Evolutionary conservation across 2,888 invertebrate genomes (phyloP).

Genomic region (Agrenia bidenticulata): DNA sequence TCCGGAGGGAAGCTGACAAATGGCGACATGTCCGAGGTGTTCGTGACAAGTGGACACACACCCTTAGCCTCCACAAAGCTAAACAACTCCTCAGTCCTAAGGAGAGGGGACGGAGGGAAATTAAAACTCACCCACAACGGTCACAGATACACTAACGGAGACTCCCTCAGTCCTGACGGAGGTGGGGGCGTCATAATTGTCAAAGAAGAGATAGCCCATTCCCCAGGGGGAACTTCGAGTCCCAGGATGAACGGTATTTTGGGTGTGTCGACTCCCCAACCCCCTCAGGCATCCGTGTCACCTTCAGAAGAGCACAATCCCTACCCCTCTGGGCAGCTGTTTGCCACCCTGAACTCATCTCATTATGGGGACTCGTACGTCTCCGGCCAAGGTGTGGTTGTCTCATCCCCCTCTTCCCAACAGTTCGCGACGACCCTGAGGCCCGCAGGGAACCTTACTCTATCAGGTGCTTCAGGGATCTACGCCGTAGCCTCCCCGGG

Average conservation of each 20-base stretch:
- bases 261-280: conserved; percentile 23
- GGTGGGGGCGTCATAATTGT: conserved; percentile 39
- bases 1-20: conserved; percentile 37
- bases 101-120: conserved; percentile 25
- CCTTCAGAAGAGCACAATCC: conserved; percentile 33
- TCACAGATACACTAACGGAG: conserved; percentile 44
- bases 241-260: conserved; percentile 45
- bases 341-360: conserved; percentile 48
- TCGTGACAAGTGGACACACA: conserved; percentile 12
- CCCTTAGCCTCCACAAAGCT: background rate
- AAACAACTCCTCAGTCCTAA: conserved; percentile 29
- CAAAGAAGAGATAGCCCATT: conserved; percentile 39
- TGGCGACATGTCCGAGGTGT: conserved; percentile 47
- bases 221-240: conserved; percentile 38
- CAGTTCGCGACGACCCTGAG: conserved; percentile 52
- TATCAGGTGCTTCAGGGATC: conserved; percentile 38
- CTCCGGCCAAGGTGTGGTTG: conserved; percentile 23
- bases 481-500: conserved; percentile 44
- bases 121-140: conserved; percentile 36
- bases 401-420: conserved; percentile 58
- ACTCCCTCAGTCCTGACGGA: conserved; percentile 36
- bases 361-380: conserved; percentile 17
- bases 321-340: conserved; percentile 46
- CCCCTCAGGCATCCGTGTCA: conserved; percentile 29
- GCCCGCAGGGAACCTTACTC: conserved; percentile 15